These are phyloP conservation scores for Maccullochella peelii DNA, from an alignment of 2,113 vertebrate species.

Conservation along the genomic window DNA sequence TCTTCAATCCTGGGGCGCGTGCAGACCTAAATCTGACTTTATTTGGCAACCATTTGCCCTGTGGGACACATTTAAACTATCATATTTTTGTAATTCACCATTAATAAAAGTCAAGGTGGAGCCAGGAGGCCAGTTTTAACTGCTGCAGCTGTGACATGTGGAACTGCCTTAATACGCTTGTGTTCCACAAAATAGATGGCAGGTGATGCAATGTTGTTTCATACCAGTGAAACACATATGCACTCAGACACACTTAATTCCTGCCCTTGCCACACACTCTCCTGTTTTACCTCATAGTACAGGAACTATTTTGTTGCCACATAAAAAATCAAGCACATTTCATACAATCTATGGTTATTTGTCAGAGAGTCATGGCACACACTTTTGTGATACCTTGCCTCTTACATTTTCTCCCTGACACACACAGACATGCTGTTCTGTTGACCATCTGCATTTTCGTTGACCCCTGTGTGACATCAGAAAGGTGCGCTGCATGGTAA, in stretches of 20 bases:
- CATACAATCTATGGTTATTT: background rate
- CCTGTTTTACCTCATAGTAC: conserved; percentile 4
- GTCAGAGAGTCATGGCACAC: background rate
- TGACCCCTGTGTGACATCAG: conserved; percentile 59
- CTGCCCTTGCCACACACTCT: conserved; percentile 12
- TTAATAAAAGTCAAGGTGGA: conserved; percentile 51
- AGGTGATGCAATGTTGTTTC: conserved; percentile 79
- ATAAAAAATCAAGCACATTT: conserved; percentile 8
- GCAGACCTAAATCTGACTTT: conserved; percentile 49
- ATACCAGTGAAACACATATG: conserved; percentile 46
- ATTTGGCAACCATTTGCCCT: conserved; percentile 67
- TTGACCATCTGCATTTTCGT: conserved; percentile 31
- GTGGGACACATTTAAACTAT: conserved; percentile 70
- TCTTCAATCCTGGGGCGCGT: conserved; percentile 35
- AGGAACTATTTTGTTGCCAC: background rate
- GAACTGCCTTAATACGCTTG: conserved; percentile 55
- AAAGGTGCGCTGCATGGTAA: conserved; percentile 33
- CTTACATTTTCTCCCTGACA: background rate
- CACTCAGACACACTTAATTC: conserved; percentile 19
- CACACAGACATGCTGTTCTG: conserved; percentile 1
- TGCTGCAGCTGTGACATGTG: conserved; percentile 75
- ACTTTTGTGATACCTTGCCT: conserved; percentile 7
- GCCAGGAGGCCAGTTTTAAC: conserved; percentile 60
- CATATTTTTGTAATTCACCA: conserved; percentile 70
- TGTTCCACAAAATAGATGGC: conserved; percentile 72